Evolutionary conservation across 2,113 vertebrate genomes (phyloP).

Genomic region (Chaetops frenatus): DNA sequence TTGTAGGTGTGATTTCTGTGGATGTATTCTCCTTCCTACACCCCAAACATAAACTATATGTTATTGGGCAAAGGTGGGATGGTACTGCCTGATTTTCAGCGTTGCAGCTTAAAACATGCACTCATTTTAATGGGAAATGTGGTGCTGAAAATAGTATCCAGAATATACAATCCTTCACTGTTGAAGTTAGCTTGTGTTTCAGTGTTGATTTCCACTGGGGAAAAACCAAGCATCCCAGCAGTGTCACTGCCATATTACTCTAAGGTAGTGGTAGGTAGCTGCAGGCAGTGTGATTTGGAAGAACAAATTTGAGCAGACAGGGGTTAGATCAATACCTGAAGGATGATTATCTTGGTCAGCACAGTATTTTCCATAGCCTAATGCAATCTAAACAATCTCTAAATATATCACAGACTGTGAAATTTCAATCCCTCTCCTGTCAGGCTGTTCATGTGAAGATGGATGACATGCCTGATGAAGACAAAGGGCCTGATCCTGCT

Average conservation of each 20-base stretch:
- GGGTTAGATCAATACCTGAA: slow-evolving; percentile 50
- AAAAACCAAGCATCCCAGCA: neutral
- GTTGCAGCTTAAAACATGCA: neutral
- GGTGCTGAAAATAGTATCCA: no score
- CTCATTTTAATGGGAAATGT: no score
- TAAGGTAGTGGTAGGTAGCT: neutral
- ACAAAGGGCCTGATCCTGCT: neutral
- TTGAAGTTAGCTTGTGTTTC: neutral
- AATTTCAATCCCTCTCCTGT: slow-evolving; percentile 49
- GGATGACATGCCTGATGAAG: neutral
- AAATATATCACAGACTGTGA: slow-evolving; percentile 51
- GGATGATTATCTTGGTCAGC: slow-evolving; percentile 45
- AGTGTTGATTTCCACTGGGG: neutral
- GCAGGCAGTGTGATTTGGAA: slow-evolving; percentile 5
- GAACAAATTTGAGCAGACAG: slow-evolving; percentile 57
- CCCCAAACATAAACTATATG: neutral
- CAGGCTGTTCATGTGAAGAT: neutral
- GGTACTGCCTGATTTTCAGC: neutral
- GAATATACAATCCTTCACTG: neutral
- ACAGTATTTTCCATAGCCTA: slow-evolving; percentile 1
- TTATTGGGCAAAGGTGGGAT: neutral
- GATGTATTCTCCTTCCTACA: neutral
- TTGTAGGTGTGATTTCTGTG: neutral
- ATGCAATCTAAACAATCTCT: slow-evolving; percentile 37
- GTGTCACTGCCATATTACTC: neutral